Base-by-base conservation (phyloP, 2,888 invertebrate species). In the Oscheius sp. region DNA sequence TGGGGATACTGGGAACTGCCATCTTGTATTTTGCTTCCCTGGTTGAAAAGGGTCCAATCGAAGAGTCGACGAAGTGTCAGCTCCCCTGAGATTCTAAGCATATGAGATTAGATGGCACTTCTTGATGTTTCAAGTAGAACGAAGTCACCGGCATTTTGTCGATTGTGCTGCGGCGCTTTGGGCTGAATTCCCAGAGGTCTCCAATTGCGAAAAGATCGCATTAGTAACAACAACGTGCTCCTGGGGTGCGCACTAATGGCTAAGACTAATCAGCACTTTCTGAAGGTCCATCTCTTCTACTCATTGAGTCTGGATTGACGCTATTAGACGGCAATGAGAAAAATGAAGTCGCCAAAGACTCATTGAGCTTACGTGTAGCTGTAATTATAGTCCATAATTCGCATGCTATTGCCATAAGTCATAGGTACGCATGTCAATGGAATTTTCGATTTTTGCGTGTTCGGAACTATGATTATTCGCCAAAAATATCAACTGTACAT, bases 121-220 rank as follows among this genome's bases (percentile, higher is more conserved):
- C 23, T 33, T 55, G 55, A 55, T 27, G 52, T 52, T 27, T 52
- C 29, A 52, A 34, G 55, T 31, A 34, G 37, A 33, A 61, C 45
- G 27, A 61, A 61, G 61, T 61, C 61, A 61, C 61, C 61, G 45
- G 10, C 61, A n/a, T 45, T 61, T 45, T 61, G 61, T 61, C 61
- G 61, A 61, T 61, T 61, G 61, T 61, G 27, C 31, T 27, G 33
- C 45, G 55, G 34, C 45, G 27, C 45, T 61, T 45, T 61, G 42
- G 42, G 27, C 61, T 27, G 17, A 61, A 61, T 61, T 61, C 61
- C 61, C 61, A 61, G 61, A 61, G 61, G 61, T 61, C 61, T 61
- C 61, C 61, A 61, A 61, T 61, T 61, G 61, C 61, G 61, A 61
- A 61, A 61, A 61, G 61, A 61, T 61, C 61, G 61, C 61, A 61